These are phyloP conservation scores for Myripristis jacobus DNA, from an alignment of 2,797 vertebrate species.

Conservation along the genomic window DNA sequence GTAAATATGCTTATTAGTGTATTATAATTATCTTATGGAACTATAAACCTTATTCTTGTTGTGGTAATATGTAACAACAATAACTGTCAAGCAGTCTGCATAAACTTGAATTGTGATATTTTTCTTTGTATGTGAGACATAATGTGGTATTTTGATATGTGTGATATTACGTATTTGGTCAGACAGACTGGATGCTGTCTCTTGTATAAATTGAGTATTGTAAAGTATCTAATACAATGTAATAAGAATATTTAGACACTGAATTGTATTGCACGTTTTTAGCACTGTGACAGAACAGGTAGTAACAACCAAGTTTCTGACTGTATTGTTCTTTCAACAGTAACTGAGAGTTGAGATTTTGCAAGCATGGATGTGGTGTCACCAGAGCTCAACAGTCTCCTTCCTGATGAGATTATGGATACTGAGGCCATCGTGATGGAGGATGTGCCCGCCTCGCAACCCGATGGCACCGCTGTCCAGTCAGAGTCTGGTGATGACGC, in stretches of 20 bases:
- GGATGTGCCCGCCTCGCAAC: conserved; percentile 83
- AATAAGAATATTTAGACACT: too few species aligned
- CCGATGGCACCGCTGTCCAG: conserved; percentile 63
- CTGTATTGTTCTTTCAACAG: conserved; percentile 54
- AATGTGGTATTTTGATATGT: too few species aligned
- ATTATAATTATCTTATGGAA: too few species aligned
- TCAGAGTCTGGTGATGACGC: conserved; percentile 85
- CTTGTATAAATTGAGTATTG: too few species aligned
- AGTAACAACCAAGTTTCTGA: not conserved
- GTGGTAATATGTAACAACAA: not conserved
- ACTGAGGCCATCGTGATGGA: conserved; percentile 90
- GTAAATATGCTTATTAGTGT: too few species aligned
- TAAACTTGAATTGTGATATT: not conserved
- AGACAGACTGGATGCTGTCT: too few species aligned
- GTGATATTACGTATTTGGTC: too few species aligned
- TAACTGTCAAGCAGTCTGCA: not conserved
- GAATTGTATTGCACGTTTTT: too few species aligned
- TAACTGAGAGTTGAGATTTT: conserved; percentile 64
- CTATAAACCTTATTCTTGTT: not conserved
- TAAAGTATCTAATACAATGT: too few species aligned
- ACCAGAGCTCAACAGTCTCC: conserved; percentile 96
- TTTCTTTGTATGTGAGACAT: too few species aligned
- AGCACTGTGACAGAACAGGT: not conserved
- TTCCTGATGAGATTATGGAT: conserved; percentile 99
- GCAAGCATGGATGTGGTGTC: conserved; percentile 95